Evolutionary conservation across 2,888 invertebrate species (phyloP).

Genomic region (Cataglyphis altisquamis): DNA sequence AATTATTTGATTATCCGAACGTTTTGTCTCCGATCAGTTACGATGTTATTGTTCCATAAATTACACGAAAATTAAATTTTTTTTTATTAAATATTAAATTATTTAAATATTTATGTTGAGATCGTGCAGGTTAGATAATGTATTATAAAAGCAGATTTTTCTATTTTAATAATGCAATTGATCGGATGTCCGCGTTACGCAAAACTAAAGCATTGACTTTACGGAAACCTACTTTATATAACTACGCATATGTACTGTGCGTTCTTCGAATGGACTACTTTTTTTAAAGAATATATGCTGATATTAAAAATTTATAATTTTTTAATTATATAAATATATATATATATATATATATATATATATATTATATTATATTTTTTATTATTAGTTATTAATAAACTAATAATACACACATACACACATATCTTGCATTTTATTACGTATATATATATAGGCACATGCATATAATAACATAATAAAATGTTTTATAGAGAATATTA

Average conservation of each 20-base stretch:
- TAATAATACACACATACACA: background rate
- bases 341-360: background rate
- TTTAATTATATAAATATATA: background rate
- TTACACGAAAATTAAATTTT: background rate
- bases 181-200: slow-evolving; percentile 25
- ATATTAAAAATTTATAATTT: slow-evolving; percentile 9
- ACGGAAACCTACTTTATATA: slow-evolving; percentile 43
- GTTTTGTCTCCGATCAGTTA: background rate
- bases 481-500: background rate
- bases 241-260: slow-evolving; percentile 21
- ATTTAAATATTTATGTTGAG: background rate
- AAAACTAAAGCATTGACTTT: slow-evolving; percentile 29
- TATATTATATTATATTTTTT: slow-evolving; percentile 1
- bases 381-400: background rate
- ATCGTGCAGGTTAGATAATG: background rate
- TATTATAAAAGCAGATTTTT: background rate
- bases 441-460: background rate
- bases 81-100: slow-evolving; percentile 1
- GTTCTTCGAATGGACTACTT: slow-evolving; percentile 24
- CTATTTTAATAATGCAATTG: background rate
- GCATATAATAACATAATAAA: background rate
- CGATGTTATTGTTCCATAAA: background rate
- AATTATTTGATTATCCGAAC: background rate
- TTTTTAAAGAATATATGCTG: slow-evolving; percentile 32
- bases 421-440: slow-evolving; percentile 26